Base-by-base conservation (phyloP, 92 coral and sea anemone genomes). In the Parazoanthus darwini region DNA sequence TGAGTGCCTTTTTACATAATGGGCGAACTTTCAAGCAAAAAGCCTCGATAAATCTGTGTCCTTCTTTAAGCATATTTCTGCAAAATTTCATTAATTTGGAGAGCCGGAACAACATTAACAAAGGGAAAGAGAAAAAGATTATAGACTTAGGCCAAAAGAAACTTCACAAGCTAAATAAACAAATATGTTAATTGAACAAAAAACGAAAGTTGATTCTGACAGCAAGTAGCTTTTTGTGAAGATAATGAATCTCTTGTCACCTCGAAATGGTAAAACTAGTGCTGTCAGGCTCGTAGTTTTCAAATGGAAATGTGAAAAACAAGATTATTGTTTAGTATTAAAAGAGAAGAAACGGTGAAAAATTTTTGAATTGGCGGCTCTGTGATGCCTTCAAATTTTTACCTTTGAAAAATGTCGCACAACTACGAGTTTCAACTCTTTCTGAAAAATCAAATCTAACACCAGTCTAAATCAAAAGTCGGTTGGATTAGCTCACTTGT, bases 131-230 rank as follows among this genome's bases (percentile, higher is more conserved):
- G 59, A 71, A 25, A 68, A 8, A 44, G 77, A 70, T 48, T 70
- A 71, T 25, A 18, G 18, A 50, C 78, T 18, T 13, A 84, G 6
- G 46, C 38, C 78, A 72, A 25, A 39, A 20, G 18, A 25, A 70
- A 35, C 65, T 36, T 81, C 11, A 74, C 79, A 36, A n/a, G 56
- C 25, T 66, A 82, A 82, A 82, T 26, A 65, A 82, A 67, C 87
- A 84, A 84, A 46, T 72, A 38, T 46, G 68, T 26, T 66, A 66
- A 82, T 38, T 82, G 79, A 25, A 48, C 16, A 50, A 35, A 71
- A 84, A 43, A 48, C 79, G 79, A 71, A 84, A 46, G 59, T 29
- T 29, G 65, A 48, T 37, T 71, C 8, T 48, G 79, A 29, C 77
- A 83, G 59, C 67, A 15, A 25, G 38, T 22, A 35, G 14, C 36